Conservation (phyloP, 2,113 vertebrate genomes). For the Oncorhynchus tshawytscha region DNA sequence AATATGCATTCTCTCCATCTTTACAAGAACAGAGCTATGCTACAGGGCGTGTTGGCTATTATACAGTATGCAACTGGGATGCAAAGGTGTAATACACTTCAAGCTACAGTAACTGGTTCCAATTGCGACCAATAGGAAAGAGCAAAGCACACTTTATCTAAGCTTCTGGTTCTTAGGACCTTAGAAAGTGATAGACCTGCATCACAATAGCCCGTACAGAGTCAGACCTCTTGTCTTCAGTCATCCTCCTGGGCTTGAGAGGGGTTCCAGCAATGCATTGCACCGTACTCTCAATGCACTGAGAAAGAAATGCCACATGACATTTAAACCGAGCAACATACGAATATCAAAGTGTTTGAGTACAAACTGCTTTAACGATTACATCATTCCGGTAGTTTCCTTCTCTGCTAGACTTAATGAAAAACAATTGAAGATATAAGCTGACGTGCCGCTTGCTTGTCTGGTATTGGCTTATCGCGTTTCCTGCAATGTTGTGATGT, state of each 20-base stretch:
- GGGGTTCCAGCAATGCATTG: background rate
- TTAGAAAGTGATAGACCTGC: background rate
- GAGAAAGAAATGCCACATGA: background rate
- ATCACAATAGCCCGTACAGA: no score
- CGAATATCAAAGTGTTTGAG: background rate
- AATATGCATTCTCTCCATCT: no score
- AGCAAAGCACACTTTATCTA: slow-evolving; percentile 45
- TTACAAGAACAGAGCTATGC: background rate
- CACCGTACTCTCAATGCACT: background rate
- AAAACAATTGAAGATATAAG: slow-evolving; percentile 31
- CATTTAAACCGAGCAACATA: background rate
- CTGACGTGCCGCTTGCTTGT: background rate
- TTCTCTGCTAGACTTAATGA: slow-evolving; percentile 29
- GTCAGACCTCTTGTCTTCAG: no score
- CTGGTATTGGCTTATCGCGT: slow-evolving; percentile 11
- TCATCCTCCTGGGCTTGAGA: background rate
- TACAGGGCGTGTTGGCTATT: background rate
- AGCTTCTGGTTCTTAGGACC: slow-evolving; percentile 12
- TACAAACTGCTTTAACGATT: slow-evolving; percentile 14
- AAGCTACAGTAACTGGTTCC: background rate
- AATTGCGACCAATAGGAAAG: slow-evolving; percentile 17
- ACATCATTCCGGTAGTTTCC: slow-evolving; percentile 3
- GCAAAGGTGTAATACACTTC: background rate
- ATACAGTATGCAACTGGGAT: background rate
- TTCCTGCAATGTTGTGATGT: background rate